Evolutionary conservation across 2,797 vertebrate genomes (phyloP).

Genomic region (Lemur catta): DNA sequence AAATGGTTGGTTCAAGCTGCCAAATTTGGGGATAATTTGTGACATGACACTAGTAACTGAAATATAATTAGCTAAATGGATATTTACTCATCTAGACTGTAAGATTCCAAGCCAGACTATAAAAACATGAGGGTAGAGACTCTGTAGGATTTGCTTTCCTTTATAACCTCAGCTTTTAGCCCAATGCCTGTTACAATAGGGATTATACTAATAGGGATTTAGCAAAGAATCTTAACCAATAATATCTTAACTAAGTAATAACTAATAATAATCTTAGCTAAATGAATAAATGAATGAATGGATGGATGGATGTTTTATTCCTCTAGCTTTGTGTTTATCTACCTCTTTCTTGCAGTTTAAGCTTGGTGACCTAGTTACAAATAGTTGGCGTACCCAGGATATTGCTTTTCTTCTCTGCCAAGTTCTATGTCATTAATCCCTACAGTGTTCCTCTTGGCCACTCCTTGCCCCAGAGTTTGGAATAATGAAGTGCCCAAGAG

Average conservation of each 20-base stretch:
- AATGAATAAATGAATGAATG: neutral
- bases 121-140: neutral
- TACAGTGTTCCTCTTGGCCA: neutral
- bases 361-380: neutral
- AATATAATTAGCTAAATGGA: neutral
- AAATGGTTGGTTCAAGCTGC: neutral
- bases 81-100: neutral
- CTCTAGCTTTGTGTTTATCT: neutral
- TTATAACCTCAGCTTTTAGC: neutral
- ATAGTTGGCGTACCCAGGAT: neutral
- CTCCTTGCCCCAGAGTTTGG: neutral
- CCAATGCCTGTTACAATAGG: neutral
- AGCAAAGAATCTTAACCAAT: neutral
- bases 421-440: neutral
- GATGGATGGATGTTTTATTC: neutral
- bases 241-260: neutral
- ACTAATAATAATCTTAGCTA: neutral
- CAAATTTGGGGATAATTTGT: neutral
- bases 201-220: neutral
- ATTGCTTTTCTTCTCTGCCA: neutral
- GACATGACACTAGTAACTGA: neutral
- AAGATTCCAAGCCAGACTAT: neutral
- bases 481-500: neutral
- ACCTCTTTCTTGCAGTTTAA: neutral
- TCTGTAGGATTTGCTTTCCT: neutral